These are phyloP conservation scores for Tiliacea citrago DNA, from an alignment of 2,888 invertebrate species.

Conservation along the genomic window DNA sequence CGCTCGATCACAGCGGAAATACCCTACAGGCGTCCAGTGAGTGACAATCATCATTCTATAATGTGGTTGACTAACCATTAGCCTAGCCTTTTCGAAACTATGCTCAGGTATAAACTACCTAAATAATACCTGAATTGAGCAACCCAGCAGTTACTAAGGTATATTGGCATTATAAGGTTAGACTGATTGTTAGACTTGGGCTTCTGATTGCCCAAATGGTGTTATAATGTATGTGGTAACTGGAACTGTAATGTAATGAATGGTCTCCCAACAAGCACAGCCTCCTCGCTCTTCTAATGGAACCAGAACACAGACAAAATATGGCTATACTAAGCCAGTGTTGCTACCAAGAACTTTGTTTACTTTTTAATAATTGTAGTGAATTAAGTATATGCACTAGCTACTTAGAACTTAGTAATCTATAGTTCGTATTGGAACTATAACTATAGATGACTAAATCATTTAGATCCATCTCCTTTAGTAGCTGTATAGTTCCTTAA, in stretches of 20 bases:
- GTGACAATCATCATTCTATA: conserved; percentile 52
- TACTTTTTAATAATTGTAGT: conserved; percentile 15
- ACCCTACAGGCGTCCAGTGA: conserved; percentile 83
- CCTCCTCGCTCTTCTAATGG: neutral
- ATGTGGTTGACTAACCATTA: conserved; percentile 44
- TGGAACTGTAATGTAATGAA: conserved; percentile 8
- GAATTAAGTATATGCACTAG: conserved; percentile 6
- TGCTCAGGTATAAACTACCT: neutral
- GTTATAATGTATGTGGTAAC: conserved; percentile 21
- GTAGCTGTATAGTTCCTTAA: neutral
- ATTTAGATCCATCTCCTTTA: conserved; percentile 14
- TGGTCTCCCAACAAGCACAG: conserved; percentile 13
- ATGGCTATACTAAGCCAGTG: neutral
- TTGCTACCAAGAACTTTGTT: neutral
- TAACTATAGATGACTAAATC: neutral
- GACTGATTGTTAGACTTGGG: conserved; percentile 43
- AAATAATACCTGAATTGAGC: conserved; percentile 18
- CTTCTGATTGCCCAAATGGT: conserved; percentile 2
- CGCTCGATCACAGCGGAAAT: conserved; percentile 79
- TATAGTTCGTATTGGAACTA: neutral
- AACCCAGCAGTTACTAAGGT: conserved; percentile 12
- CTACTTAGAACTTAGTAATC: conserved; percentile 19
- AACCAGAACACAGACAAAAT: neutral
- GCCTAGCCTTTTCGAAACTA: conserved; percentile 23
- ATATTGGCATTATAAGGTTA: conserved; percentile 39